Evolutionary conservation across 2,888 invertebrate genomes (phyloP).

Genomic region (Conomelus anceps): DNA sequence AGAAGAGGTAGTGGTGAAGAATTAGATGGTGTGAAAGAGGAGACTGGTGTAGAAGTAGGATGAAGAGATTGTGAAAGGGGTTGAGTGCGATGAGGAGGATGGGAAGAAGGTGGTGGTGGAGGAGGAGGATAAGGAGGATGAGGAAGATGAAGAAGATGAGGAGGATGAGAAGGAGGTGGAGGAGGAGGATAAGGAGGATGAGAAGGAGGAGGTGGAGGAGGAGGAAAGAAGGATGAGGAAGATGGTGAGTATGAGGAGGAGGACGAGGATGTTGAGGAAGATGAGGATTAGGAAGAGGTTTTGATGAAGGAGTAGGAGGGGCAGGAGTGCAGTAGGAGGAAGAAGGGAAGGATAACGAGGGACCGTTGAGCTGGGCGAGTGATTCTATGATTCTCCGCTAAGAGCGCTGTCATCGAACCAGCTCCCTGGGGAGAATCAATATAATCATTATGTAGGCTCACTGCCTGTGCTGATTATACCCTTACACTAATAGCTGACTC

Average conservation of each 20-base stretch:
- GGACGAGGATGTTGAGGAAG: not conserved
- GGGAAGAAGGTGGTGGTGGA: not conserved
- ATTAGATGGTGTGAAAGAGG: not conserved
- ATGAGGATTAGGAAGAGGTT: not conserved
- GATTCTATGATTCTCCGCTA: not conserved
- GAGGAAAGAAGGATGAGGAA: not conserved
- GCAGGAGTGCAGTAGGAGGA: too few relatives aligned
- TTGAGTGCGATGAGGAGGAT: not conserved
- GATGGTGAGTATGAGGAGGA: not conserved
- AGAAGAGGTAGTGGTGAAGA: not conserved
- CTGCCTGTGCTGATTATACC: not conserved
- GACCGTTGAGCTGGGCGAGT: not conserved
- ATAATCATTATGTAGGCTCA: not conserved
- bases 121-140: not conserved
- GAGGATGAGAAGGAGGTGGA: not conserved
- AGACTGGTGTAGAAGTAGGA: not conserved
- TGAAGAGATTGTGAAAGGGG: not conserved
- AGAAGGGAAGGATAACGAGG: not conserved
- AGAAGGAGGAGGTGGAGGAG: not conserved
- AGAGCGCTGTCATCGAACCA: not conserved
- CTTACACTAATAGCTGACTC: not conserved
- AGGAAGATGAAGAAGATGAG: not conserved
- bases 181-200: not conserved
- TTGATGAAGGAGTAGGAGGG: not conserved
- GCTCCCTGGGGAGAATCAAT: constrained; percentile 1